Conservation (phyloP, 2,797 vertebrate genomes). For the Syngnathus acus region DNA sequence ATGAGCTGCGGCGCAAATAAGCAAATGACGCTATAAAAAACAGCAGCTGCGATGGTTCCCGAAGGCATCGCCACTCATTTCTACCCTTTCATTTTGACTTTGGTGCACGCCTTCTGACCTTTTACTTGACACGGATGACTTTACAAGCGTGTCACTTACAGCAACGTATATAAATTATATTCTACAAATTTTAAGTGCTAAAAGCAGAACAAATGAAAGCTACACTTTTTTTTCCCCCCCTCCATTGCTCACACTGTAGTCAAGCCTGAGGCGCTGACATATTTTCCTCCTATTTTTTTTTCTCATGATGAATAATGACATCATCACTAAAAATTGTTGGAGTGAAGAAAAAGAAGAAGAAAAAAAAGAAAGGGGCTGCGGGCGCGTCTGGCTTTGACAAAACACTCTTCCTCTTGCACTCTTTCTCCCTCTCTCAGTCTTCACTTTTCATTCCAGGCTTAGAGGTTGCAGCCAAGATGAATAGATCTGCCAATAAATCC, state of each 20-base stretch:
- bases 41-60: neutral
- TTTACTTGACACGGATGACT: neutral
- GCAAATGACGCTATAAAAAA: neutral
- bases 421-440: neutral
- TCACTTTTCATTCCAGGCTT: neutral
- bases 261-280: neutral
- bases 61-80: neutral
- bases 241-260: constrained; percentile 1
- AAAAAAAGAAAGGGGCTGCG: constrained; percentile 37
- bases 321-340: constrained; percentile 60
- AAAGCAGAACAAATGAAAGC: neutral
- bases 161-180: neutral
- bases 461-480: neutral
- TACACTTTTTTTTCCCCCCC: neutral
- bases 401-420: constrained; percentile 5
- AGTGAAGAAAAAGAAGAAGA: constrained; percentile 23
- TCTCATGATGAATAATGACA: constrained; percentile 51
- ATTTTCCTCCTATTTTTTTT: constrained; percentile 29
- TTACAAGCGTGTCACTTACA: neutral
- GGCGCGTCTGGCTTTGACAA: constrained; percentile 53
- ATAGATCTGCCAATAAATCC: neutral
- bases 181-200: neutral
- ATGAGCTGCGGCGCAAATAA: neutral
- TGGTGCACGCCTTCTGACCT: neutral
- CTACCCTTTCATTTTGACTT: neutral